Percentiles rank a stretch among this genome's conserved stretches.
Evolutionary conservation across 2,113 vertebrate genomes (phyloP).

Genomic region (Melanerpes aurifrons): DNA sequence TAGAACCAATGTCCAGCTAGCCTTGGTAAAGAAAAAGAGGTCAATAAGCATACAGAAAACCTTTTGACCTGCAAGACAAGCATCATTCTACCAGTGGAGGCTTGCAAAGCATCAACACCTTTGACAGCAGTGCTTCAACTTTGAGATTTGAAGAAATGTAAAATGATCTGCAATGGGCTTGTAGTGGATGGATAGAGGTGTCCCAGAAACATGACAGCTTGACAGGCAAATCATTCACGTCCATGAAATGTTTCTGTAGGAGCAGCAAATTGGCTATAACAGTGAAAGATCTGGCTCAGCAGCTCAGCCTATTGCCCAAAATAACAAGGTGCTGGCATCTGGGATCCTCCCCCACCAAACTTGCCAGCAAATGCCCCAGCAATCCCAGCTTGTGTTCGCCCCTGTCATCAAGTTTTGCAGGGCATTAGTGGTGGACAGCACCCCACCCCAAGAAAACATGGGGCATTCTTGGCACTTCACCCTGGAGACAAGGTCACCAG

Average conservation of each 20-base stretch:
- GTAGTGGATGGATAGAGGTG: not conserved
- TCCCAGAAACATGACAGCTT: not conserved
- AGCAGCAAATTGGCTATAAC: conserved; percentile 44
- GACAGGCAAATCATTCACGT: not conserved
- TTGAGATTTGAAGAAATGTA: not conserved
- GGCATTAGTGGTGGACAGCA: conserved; percentile 67
- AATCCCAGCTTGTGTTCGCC: conserved; percentile 41
- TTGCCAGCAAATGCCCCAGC: conserved; percentile 69
- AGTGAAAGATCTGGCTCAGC: conserved; percentile 62
- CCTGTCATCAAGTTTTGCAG: conserved; percentile 69
- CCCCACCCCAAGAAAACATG: conserved; percentile 77
- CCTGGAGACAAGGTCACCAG: conserved; percentile 72
- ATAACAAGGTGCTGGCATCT: conserved; percentile 76
- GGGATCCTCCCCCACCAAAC: conserved; percentile 62
- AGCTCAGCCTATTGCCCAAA: conserved; percentile 66
- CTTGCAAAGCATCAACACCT: not conserved
- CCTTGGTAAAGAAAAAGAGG: not conserved
- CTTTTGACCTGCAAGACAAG: not conserved
- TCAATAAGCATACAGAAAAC: not conserved
- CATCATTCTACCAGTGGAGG: not conserved
- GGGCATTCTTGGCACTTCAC: conserved; percentile 72
- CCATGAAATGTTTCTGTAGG: not conserved
- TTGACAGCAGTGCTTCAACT: not conserved
- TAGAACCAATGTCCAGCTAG: rapidly evolving
- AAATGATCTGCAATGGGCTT: not conserved